Evolutionary conservation across 2,888 invertebrate species (phyloP).

Genomic region (Salticus scenicus): DNA sequence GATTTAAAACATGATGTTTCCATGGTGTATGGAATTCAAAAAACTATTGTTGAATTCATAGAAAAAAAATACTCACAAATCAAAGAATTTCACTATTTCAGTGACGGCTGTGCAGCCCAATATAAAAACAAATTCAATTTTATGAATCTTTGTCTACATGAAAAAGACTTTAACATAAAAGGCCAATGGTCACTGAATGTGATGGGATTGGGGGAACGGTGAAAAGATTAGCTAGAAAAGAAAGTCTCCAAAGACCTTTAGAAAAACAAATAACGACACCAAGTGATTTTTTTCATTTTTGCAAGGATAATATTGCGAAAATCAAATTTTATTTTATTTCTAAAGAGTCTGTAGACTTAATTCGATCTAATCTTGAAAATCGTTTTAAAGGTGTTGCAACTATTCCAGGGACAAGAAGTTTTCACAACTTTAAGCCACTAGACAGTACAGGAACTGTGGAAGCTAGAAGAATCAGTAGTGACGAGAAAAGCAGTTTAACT

Average conservation of each 20-base stretch:
- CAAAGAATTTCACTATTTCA: background rate
- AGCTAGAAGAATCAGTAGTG: too few relatives aligned
- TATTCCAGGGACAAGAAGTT: too few relatives aligned
- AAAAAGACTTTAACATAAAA: background rate
- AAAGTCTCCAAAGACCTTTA: slow-evolving; percentile 23
- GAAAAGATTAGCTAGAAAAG: slow-evolving; percentile 42
- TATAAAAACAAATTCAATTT: slow-evolving; percentile 10
- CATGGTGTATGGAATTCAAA: background rate
- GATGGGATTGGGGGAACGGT: slow-evolving; percentile 72
- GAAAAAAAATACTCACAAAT: background rate
- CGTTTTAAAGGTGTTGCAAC: too few relatives aligned
- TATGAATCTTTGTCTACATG: background rate
- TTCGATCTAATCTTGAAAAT: too few relatives aligned
- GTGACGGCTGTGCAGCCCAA: slow-evolving; percentile 71
- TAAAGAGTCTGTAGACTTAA: too few relatives aligned
- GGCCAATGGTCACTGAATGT: slow-evolving; percentile 71
- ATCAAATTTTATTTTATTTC: too few relatives aligned
- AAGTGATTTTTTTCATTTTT: too few relatives aligned
- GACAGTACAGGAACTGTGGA: too few relatives aligned
- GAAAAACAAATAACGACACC: too few relatives aligned
- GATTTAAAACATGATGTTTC: slow-evolving; percentile 5
- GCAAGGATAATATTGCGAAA: too few relatives aligned
- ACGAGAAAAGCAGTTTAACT: too few relatives aligned
- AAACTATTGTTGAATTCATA: background rate
- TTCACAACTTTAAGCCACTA: too few relatives aligned